Base-by-base conservation (phyloP, 2,888 invertebrate genomes). In the Stenoptilia bipunctidactyla region DNA sequence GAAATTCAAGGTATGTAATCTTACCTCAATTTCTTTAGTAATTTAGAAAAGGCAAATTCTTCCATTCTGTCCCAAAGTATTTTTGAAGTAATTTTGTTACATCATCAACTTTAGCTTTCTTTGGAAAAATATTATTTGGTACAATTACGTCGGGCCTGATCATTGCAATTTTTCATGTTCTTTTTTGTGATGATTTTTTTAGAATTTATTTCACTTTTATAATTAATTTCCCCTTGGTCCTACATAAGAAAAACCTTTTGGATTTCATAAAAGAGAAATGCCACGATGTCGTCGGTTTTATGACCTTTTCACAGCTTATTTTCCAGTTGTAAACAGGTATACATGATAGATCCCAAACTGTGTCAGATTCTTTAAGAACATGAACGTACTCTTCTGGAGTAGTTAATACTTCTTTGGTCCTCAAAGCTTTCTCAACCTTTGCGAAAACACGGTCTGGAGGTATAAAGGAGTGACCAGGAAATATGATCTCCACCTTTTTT, bases 301-400 rank as follows among this genome's bases (percentile, higher is more conserved):
- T 41, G 9, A 46, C 41, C 2, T 15, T 1, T 13, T 37, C 38
- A 8, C 38, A 27, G 13, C 35, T 27, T 38, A 27, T 45, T 40
- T 46, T 47, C 49, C 49, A 47, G 30, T 49, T 40, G 30, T 33
- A 46, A 10, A 49, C 45, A 13, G 38, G 40, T 15, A 45, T 40
- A 8, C 38, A 37, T 42, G 45, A 13, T 10, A 48, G 38, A 25
- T 36, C 37, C 20, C 20, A 38, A 36, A 13, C 15, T 15, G 33
- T 39, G 6, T 30, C 45, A 27, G 47, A 30, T 39, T 48, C 41
- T 41, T 42, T n/a, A 15, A 48, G 20, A 9, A 46, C 38, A 15
- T 15, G 8, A 2, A 30, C 20, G 15, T 44, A 43, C n/a, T 41
- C 35, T 4, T 15, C 2, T 8, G 43, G 44, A 12, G 27, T 13